Evolutionary conservation across 2,888 invertebrate species (phyloP).

Genomic region (Cephus pygmeus): DNA sequence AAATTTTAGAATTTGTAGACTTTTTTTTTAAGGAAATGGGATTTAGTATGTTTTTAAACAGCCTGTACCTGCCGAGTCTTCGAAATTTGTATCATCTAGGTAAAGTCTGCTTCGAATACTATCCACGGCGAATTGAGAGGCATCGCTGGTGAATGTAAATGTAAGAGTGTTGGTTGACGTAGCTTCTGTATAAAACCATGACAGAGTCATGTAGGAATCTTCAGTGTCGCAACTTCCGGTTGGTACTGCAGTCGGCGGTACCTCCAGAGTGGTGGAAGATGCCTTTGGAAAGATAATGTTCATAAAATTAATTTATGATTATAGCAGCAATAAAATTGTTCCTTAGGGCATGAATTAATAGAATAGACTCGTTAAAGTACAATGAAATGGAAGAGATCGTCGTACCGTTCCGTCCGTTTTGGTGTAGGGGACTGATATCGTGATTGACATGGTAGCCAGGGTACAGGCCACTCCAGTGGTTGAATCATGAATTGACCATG

Average conservation of each 20-base stretch:
- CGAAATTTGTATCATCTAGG: slow-evolving; percentile 29
- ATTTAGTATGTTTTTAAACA: not conserved
- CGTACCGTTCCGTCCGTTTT: slow-evolving; percentile 28
- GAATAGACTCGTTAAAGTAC: not conserved
- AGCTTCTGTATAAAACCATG: slow-evolving; percentile 11
- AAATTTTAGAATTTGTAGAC: not conserved
- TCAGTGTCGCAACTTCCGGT: slow-evolving; percentile 15
- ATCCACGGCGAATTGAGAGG: slow-evolving; percentile 30
- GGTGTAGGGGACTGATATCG: slow-evolving; percentile 27
- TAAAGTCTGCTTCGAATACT: slow-evolving; percentile 27
- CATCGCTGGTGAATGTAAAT: slow-evolving; percentile 29
- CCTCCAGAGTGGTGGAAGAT: not conserved
- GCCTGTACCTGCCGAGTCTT: slow-evolving; percentile 26
- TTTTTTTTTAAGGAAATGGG: not conserved
- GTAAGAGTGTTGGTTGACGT: slow-evolving; percentile 5
- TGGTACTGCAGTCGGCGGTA: slow-evolving; percentile 9
- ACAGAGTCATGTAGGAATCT: slow-evolving; percentile 11
- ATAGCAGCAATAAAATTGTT: not conserved
- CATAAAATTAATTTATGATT: not conserved
- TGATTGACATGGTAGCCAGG: slow-evolving; percentile 32
- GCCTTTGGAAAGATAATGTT: slow-evolving; percentile 1
- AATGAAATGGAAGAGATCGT: not conserved
- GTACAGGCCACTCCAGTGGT: slow-evolving; percentile 29
- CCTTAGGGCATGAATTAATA: not conserved
- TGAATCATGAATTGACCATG: not conserved